Evolutionary conservation across 92 coral and sea anemone genomes (phyloP).

Genomic region (Epizoanthus ramosus): DNA sequence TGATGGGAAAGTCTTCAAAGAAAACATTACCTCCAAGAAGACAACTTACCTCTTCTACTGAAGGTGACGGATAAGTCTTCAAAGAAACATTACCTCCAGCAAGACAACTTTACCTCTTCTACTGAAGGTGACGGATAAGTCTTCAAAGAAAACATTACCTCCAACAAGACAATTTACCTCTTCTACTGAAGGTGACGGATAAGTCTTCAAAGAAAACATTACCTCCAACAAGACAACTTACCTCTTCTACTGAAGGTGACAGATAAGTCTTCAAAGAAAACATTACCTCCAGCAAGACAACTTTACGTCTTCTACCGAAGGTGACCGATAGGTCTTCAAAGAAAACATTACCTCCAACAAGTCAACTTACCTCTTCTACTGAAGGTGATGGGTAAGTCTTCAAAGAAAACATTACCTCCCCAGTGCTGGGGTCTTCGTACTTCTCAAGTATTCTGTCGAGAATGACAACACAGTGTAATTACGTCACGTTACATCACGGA

Average conservation of each 20-base stretch:
- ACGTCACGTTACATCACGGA: background rate
- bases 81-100: conserved; percentile 59
- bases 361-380: conserved; percentile 58
- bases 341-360: conserved; percentile 43
- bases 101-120: conserved; percentile 56
- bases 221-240: too few species aligned
- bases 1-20: too few species aligned
- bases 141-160: conserved; percentile 66
- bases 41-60: conserved; percentile 64
- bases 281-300: background rate
- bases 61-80: conserved; percentile 58
- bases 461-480: background rate
- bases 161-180: background rate
- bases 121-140: conserved; percentile 57
- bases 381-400: conserved; percentile 60
- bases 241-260: conserved; percentile 41
- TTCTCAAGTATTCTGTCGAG: conserved; percentile 60
- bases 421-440: conserved; percentile 73
- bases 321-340: conserved; percentile 56
- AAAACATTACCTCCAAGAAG: background rate
- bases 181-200: too few species aligned
- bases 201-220: too few species aligned
- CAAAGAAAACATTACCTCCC: conserved; percentile 67
- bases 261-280: conserved; percentile 64
- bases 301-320: conserved; percentile 68